Base-by-base conservation (phyloP, 2,113 vertebrate genomes). In the Merops nubicus region DNA sequence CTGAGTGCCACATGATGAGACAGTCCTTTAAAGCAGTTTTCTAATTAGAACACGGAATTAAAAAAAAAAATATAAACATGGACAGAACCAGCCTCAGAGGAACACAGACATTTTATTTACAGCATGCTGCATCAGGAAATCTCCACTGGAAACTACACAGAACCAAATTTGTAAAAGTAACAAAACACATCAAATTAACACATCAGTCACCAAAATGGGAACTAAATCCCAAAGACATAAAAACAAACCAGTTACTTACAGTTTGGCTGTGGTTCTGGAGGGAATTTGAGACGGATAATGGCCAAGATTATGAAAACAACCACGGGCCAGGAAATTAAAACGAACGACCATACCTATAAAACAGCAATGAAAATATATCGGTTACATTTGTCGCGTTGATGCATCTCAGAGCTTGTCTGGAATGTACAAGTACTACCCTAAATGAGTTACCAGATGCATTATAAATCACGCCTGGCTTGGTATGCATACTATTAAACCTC, bases 231-330 rank as follows among this genome's bases (percentile, higher is more conserved):
- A 85, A 95, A 84, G 59, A 92, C 38, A 91, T 48, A 65, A 63
- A 94, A 95, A 40, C 25, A 79, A 96, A 40, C 14, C 62, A 69
- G 93, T 95, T 98, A 99, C 99, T 98, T 98, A 99, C 99, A 99
- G 95, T 99, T 96, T 40, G 98, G 67, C 86, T 89, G 98, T 21
- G 98, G 70, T 47, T 93, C 54, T 31, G 99, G 98, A 93, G 98
- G 98, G 96, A 99, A 99, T 94, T 98, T 98, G 67, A 97, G 93
- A 60, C 99, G 98, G 42, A 99, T 99, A 97, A 99, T 98, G 73
- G 99, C 99, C 94, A 99, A 95, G 97, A 99, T 99, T 95, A 99
- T 97, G 96, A 99, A 99, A 98, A 99, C 99, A 94, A 99, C 96
- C 85, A 99, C 96, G 31, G 99, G 99, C 99, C 99, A 99, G 89